Evolutionary conservation across 2,113 vertebrate genomes (phyloP).

Genomic region (Nyctibius bracteatus): DNA sequence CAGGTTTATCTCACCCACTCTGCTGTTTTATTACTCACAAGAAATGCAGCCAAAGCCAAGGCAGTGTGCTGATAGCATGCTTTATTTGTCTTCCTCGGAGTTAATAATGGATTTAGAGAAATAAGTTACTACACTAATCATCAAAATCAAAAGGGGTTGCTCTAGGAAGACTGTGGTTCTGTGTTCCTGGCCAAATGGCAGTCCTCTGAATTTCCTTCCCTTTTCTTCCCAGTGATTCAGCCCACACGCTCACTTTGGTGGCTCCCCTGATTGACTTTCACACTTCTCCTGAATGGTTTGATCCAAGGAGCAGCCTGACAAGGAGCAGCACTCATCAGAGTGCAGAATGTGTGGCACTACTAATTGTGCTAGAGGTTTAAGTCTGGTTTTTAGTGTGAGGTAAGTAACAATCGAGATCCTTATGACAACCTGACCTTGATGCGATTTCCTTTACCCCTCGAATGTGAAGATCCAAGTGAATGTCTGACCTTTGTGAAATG

Average conservation of each 20-base stretch:
- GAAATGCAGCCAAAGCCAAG: not conserved
- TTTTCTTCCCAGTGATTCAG: not conserved
- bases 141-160: not conserved
- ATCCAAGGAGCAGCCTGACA: not conserved
- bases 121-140: not conserved
- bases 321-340: not conserved
- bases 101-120: not conserved
- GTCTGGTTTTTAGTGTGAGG: not conserved
- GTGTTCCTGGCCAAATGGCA: not conserved
- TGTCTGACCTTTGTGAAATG: not conserved
- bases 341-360: rapidly evolving
- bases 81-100: not conserved
- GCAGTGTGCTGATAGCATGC: not conserved
- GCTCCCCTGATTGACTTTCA: not conserved
- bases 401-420: not conserved
- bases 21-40: not conserved
- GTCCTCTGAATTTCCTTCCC: not conserved
- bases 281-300: not conserved
- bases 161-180: not conserved
- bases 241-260: not conserved
- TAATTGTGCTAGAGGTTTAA: not conserved
- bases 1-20: not conserved
- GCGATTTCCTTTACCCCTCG: not conserved
- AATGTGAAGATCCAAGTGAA: too few relatives aligned
- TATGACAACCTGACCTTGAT: too few relatives aligned